Evolutionary conservation across 35 echinoderm and acorn worm species (phyloP).

Genomic region (Ptychodera flava): DNA sequence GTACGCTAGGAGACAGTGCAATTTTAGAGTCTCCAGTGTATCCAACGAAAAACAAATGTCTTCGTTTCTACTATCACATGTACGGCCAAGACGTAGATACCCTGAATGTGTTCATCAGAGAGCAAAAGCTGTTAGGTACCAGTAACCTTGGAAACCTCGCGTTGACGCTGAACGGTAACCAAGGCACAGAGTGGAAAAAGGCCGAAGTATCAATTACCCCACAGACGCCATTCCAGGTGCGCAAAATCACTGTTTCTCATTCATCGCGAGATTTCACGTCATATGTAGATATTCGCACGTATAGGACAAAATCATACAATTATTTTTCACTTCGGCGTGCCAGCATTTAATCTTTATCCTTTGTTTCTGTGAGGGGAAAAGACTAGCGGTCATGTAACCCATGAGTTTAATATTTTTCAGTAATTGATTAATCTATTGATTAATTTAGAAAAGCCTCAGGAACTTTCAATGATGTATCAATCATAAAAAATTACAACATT

Average conservation of each 20-base stretch:
- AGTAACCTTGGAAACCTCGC: conserved; percentile 6
- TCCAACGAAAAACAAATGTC: background rate
- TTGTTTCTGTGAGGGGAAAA: too few species aligned
- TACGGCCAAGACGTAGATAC: background rate
- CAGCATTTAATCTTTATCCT: too few species aligned
- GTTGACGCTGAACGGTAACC: conserved; percentile 6
- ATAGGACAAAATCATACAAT: background rate
- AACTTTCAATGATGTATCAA: too few species aligned
- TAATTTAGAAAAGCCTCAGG: too few species aligned
- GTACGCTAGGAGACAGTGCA: background rate
- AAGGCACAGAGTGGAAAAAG: background rate
- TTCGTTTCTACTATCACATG: background rate
- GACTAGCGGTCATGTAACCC: too few species aligned
- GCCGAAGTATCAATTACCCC: background rate
- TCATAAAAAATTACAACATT: too few species aligned
- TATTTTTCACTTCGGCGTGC: too few species aligned
- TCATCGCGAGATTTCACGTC: background rate
- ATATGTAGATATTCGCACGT: too few species aligned
- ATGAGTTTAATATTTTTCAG: too few species aligned
- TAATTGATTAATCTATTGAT: too few species aligned
- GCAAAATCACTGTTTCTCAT: background rate
- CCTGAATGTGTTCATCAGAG: background rate
- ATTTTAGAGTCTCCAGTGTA: background rate
- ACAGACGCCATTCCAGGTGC: background rate
- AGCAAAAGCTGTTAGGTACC: background rate